These are phyloP conservation scores for Xiphophorus hellerii DNA, from an alignment of 2,113 vertebrate species.

Conservation along the genomic window DNA sequence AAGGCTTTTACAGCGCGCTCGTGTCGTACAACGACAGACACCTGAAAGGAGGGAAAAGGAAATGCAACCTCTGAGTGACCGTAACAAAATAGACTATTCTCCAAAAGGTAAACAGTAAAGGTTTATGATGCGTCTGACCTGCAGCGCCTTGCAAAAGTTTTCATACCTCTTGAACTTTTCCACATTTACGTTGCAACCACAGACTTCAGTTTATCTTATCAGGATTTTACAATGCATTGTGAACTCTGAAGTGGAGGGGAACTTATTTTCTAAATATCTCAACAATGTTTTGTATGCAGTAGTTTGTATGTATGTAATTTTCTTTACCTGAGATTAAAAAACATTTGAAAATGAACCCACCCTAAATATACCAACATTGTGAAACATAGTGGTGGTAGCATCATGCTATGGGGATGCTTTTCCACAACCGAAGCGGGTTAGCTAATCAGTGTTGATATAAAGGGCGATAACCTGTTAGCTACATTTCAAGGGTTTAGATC, in stretches of 20 bases:
- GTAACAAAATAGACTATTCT: conserved; percentile 83
- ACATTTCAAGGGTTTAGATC: neutral
- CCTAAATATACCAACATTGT: neutral
- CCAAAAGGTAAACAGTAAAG: conserved; percentile 66
- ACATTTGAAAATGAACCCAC: neutral
- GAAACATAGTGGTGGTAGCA: neutral
- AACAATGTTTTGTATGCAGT: no score
- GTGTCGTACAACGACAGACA: conserved; percentile 66
- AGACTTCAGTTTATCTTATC: neutral
- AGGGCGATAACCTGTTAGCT: neutral
- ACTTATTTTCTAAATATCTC: neutral
- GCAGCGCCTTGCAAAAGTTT: neutral
- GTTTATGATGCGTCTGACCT: conserved; percentile 67
- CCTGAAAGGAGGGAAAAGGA: conserved; percentile 67
- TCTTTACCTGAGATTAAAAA: no score
- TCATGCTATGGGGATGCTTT: neutral
- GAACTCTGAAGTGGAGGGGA: neutral
- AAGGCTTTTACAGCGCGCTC: conserved; percentile 72
- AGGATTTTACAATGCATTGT: neutral
- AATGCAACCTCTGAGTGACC: conserved; percentile 78
- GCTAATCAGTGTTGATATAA: neutral
- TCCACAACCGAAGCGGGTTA: neutral
- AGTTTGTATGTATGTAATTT: no score
- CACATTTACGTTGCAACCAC: neutral
- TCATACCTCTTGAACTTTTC: no score